phyloP scores from a whole-genome alignment of 2,797 vertebrate genomes.

The Sciurus vulgaris region DNA sequence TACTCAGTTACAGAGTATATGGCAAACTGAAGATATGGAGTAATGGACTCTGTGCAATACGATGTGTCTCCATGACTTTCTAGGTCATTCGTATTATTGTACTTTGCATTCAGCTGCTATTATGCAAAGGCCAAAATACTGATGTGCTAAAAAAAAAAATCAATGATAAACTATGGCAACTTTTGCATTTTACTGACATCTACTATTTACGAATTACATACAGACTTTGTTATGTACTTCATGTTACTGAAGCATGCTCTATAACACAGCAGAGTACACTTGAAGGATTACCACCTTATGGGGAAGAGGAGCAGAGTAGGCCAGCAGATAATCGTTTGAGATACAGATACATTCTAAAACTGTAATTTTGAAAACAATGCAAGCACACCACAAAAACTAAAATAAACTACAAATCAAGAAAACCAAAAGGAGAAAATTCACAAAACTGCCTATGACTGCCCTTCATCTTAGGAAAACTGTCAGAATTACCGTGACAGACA shows the following conservation, averaged over 20 bases:
- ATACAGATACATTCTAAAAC: conserved; percentile 35
- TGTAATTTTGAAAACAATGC: conserved; percentile 2
- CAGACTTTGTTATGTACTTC: background rate
- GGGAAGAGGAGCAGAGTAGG: background rate
- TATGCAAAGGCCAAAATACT: conserved; percentile 34
- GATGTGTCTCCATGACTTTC: background rate
- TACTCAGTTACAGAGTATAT: background rate
- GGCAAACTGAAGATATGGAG: background rate
- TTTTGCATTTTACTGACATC: background rate
- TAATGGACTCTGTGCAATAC: background rate
- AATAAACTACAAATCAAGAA: background rate
- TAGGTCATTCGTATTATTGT: background rate
- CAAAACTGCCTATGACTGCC: conserved; percentile 7
- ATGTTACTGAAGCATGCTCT: background rate
- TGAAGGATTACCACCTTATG: background rate
- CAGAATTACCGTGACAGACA: conserved; percentile 17
- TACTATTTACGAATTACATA: background rate
- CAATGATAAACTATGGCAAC: background rate
- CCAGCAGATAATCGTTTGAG: background rate
- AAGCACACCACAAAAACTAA: background rate
- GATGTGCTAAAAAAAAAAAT: background rate
- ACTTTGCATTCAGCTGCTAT: background rate
- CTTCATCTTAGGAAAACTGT: conserved; percentile 25
- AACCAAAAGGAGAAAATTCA: conserved; percentile 32
- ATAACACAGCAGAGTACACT: background rate